Evolutionary conservation across 2,888 invertebrate species (phyloP).

Genomic region (Lapara coniferarum): DNA sequence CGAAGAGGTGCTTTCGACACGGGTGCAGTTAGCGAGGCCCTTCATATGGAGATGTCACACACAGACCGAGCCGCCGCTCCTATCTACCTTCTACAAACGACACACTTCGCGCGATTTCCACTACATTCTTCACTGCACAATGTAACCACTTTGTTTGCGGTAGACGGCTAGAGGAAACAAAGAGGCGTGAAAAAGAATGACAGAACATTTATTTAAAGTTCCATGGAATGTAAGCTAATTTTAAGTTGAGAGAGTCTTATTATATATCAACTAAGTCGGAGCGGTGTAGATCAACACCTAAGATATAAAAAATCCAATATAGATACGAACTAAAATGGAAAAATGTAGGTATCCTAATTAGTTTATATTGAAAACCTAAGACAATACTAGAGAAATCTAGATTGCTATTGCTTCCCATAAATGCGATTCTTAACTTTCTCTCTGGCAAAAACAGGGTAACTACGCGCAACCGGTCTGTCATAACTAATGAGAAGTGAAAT

Average conservation of each 20-base stretch:
- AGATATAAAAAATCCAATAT: not conserved
- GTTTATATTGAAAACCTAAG: constrained; percentile 32
- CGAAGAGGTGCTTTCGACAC: constrained; percentile 66
- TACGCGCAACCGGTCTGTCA: constrained; percentile 40
- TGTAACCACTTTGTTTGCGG: constrained; percentile 40
- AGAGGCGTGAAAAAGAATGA: not conserved
- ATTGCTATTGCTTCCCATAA: constrained; percentile 32
- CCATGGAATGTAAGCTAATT: not conserved
- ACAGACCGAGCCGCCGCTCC: constrained; percentile 26
- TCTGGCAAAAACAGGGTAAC: constrained; percentile 47
- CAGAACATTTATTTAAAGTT: not conserved
- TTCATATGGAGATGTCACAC: constrained; percentile 62
- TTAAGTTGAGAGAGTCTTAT: not conserved
- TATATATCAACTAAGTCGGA: not conserved
- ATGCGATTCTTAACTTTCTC: constrained; percentile 59
- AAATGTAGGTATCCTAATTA: not conserved
- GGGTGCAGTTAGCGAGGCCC: constrained; percentile 68
- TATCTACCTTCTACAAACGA: constrained; percentile 42
- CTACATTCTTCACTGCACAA: constrained; percentile 53
- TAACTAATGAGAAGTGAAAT: constrained; percentile 43
- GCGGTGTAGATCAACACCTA: not conserved
- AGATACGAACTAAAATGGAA: not conserved
- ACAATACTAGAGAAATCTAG: constrained; percentile 28
- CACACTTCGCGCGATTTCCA: constrained; percentile 63
- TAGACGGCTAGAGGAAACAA: constrained; percentile 6